Evolutionary conservation across 2,888 invertebrate species (phyloP).

Genomic region (Tinea trinotella): DNA sequence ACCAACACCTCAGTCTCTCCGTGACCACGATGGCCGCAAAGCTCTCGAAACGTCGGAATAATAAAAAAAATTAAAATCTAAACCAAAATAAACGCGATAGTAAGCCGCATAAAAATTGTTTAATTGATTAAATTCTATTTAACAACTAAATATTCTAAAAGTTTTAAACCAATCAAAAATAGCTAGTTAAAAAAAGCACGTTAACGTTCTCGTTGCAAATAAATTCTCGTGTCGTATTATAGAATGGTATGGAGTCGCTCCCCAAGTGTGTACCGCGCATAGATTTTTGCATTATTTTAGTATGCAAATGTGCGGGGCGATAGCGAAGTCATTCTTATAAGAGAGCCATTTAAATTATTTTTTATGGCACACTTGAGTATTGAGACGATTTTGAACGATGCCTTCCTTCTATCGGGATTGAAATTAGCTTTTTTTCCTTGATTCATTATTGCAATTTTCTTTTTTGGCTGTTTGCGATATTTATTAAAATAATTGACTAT

Average conservation of each 20-base stretch:
- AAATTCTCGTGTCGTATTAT: conserved; percentile 14
- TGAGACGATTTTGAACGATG: conserved; percentile 47
- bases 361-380: conserved; percentile 71
- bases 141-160: too few species aligned
- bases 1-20: too few species aligned
- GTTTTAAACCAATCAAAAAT: too few species aligned
- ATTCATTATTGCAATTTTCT: background rate
- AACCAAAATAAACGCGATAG: too few species aligned
- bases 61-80: too few species aligned
- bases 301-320: conserved; percentile 67
- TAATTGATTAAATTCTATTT: too few species aligned
- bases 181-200: too few species aligned
- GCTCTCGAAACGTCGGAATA: too few species aligned
- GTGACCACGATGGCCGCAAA: too few species aligned
- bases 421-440: conserved; percentile 6
- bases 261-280: conserved; percentile 54
- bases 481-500: background rate
- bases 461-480: background rate
- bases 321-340: conserved; percentile 59
- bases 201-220: too few species aligned
- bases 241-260: conserved; percentile 38
- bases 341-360: conserved; percentile 74
- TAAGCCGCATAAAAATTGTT: too few species aligned
- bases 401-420: background rate
- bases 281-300: conserved; percentile 72